Base-by-base conservation (phyloP, 2,888 invertebrate genomes). In the Nomada flava region DNA sequence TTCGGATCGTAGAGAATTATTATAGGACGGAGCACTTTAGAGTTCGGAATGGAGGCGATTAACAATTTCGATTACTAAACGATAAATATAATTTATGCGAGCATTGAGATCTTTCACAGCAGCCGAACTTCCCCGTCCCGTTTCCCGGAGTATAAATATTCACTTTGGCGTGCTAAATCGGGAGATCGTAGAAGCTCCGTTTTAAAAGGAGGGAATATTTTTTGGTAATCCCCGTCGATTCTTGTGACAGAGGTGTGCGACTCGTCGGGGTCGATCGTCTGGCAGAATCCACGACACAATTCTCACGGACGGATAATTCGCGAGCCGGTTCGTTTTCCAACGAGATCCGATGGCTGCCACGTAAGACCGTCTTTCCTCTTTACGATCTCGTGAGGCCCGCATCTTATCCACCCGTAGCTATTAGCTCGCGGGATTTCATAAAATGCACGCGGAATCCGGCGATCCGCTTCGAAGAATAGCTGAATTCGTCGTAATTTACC, bases 381-480 rank as follows among this genome's bases (percentile, higher is more conserved):
- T 87, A 85, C 75, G 82, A 79, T 67, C 60, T 15, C 0, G 68
- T 9, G 57, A 70, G 59, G 74, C 79, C 76, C 85, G 82, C 85
- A 86, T 85, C 76, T 76, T 29, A 64, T 71, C 68, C 20, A 29
- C 71, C 73, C 73, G 57, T 71, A 74, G 57, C 74, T 82, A 76
- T 87, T 85, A 87, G 71, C 63, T 44, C 42, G 62, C 62, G 44
- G 76, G 79, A 82, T 86, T 85, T 79, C 79, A 73, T 72, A 79
- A 73, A 76, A 77, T 70, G 76, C 75, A 63, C 78, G 83, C 65
- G 83, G 64, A 79, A 47, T 53, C 55, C 18, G 36, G 23, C 23
- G 36, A 57, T 68, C 63, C 78, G 52, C 44, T 44, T 20, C 42
- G 73, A 70, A 50, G 76, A 71, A 83, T 70, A 50, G 47, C 73